A percentile compares a stretch with the other conserved stretches of the same genome.
phyloP scores from a whole-genome alignment of 2,113 vertebrate species.

The Coreoperca whiteheadi region DNA sequence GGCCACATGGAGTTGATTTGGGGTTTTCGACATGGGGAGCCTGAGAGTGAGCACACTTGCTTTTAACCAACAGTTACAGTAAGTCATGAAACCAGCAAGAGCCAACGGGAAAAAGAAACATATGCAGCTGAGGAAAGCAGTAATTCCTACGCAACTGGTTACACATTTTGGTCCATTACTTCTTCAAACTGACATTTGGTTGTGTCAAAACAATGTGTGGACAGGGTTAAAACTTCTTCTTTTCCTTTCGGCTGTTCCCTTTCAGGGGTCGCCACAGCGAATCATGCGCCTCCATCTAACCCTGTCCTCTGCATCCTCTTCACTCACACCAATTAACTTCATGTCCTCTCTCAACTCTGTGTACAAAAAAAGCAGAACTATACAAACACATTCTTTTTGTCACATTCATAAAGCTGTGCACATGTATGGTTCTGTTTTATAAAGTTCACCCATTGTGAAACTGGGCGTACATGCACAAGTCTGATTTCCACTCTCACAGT shows the following conservation, averaged over 20 bases:
- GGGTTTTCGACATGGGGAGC: slow-evolving; percentile 68
- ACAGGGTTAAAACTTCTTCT: background rate
- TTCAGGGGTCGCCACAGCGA: too few species aligned
- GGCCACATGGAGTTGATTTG: slow-evolving; percentile 78
- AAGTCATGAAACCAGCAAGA: slow-evolving; percentile 45
- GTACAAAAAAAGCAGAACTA: background rate
- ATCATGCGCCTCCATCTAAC: too few species aligned
- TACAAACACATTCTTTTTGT: background rate
- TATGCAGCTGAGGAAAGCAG: slow-evolving; percentile 26
- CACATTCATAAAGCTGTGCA: background rate
- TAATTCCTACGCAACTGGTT: slow-evolving; percentile 48
- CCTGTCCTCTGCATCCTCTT: too few species aligned
- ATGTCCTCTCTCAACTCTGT: too few species aligned
- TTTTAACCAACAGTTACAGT: slow-evolving; percentile 36
- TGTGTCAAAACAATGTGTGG: background rate
- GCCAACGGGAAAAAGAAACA: slow-evolving; percentile 28
- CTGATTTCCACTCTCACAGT: background rate
- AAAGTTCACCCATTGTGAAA: background rate
- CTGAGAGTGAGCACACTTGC: slow-evolving; percentile 33
- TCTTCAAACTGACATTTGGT: slow-evolving; percentile 33
- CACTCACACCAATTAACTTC: too few species aligned
- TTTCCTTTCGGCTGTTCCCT: too few species aligned
- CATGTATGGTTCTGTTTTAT: background rate
- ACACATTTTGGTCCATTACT: slow-evolving; percentile 51
- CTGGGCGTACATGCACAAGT: background rate